Percentiles rank a stretch among this genome's conserved stretches.
These are phyloP conservation scores for Ochropleura leucogaster DNA, from an alignment of 2,888 invertebrate species.

Conservation along the genomic window DNA sequence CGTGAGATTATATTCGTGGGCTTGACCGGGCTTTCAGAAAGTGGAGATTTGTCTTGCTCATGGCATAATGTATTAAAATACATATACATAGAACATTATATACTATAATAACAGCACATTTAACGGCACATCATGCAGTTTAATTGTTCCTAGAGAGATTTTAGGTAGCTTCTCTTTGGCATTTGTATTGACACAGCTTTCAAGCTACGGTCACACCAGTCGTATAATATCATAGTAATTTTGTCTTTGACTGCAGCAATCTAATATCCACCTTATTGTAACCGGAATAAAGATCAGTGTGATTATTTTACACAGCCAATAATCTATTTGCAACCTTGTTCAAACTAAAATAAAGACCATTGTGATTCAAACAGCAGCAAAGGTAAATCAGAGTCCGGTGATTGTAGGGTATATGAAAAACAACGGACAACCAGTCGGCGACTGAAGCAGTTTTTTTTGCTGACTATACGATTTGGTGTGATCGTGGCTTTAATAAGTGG, in stretches of 20 bases:
- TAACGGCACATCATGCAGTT: conserved; percentile 51
- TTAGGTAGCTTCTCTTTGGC: conserved; percentile 47
- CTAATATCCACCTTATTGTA: background rate
- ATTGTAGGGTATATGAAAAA: background rate
- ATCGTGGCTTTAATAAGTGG: conserved; percentile 19
- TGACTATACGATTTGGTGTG: background rate
- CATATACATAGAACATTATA: conserved; percentile 35
- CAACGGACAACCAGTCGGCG: too few species aligned
- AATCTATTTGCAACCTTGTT: background rate
- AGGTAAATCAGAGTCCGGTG: background rate
- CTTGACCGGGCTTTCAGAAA: conserved; percentile 30
- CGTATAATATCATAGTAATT: background rate
- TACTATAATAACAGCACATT: conserved; percentile 44
- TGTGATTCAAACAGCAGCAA: background rate
- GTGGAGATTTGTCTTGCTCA: background rate
- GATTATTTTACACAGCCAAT: background rate
- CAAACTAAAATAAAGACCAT: background rate
- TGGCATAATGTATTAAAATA: conserved; percentile 19
- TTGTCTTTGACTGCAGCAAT: background rate
- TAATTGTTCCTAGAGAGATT: conserved; percentile 30
- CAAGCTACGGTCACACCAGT: conserved; percentile 8
- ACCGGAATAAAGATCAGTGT: background rate
- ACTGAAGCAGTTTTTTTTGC: background rate
- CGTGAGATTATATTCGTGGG: background rate
- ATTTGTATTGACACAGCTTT: conserved; percentile 32